These are phyloP conservation scores for Delichon dasypus DNA, from an alignment of 2,797 vertebrate genomes.

Conservation along the genomic window DNA sequence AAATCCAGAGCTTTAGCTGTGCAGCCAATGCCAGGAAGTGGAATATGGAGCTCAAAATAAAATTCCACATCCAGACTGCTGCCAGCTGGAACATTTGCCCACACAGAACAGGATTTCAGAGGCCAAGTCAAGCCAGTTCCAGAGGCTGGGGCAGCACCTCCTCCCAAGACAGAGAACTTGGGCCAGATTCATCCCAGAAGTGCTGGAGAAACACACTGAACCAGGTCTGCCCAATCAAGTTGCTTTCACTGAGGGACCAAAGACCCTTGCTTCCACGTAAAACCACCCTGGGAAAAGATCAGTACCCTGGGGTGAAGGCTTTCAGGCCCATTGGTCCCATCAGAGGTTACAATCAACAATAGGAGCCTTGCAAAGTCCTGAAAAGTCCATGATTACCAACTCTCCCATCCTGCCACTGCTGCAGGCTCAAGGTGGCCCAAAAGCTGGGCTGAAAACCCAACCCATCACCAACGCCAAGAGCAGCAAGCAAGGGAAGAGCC, in stretches of 20 bases:
- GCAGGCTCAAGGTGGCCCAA: not conserved
- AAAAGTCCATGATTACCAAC: not conserved
- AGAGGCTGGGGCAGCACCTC: not conserved
- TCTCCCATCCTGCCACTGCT: not conserved
- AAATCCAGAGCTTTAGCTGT: not conserved
- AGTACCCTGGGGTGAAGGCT: not conserved
- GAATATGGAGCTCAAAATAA: not conserved
- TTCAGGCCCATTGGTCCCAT: not conserved
- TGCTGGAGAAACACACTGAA: not conserved
- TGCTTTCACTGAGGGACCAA: not conserved
- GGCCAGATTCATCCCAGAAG: not conserved
- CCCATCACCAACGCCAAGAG: rapidly evolving
- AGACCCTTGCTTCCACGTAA: not conserved
- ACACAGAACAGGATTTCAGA: not conserved
- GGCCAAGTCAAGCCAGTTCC: not conserved
- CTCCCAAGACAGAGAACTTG: not conserved
- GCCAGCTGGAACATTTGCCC: not conserved
- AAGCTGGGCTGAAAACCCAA: not conserved
- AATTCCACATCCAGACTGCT: not conserved
- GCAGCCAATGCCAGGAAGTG: not conserved
- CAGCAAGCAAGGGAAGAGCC: not conserved
- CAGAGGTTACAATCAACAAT: not conserved
- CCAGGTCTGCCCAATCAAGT: not conserved
- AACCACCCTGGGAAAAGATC: not conserved
- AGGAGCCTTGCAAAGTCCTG: not conserved